A percentile compares a stretch with the other conserved stretches of the same genome.
Conservation (phyloP, 1,140 invertebrate genomes). For the Sminthurinus signatus region DNA sequence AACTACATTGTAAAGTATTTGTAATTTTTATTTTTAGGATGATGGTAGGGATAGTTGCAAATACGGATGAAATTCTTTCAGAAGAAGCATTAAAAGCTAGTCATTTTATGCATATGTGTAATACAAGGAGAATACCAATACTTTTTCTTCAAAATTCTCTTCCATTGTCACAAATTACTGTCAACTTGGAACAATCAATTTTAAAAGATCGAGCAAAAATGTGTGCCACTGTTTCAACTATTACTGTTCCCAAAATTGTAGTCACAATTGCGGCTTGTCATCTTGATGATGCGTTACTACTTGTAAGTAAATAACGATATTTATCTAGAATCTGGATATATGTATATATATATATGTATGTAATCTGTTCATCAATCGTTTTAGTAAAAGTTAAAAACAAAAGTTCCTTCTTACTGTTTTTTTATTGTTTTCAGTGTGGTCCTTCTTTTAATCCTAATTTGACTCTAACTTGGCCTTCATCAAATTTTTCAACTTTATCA, state of each 20-base stretch:
- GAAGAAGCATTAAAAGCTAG: constrained; percentile 56
- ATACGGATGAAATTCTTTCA: constrained; percentile 62
- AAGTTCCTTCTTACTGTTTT: too few relatives aligned
- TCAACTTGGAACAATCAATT: constrained; percentile 58
- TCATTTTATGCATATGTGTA: constrained; percentile 62
- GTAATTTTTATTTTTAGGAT: constrained; percentile 18
- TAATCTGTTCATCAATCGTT: background rate
- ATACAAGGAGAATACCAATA: constrained; percentile 57
- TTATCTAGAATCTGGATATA: background rate
- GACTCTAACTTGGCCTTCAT: constrained; percentile 37
- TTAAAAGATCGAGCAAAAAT: constrained; percentile 64
- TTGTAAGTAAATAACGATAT: constrained; percentile 24
- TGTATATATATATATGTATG: background rate
- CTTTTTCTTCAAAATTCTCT: constrained; percentile 60
- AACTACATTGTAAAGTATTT: background rate
- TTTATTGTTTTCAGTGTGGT: constrained; percentile 34
- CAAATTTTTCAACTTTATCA: constrained; percentile 15
- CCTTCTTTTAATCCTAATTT: constrained; percentile 37
- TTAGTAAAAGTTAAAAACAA: background rate
- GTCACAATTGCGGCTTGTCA: constrained; percentile 52
- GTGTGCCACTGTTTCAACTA: constrained; percentile 60
- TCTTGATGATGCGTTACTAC: constrained; percentile 55
- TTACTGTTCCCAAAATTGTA: constrained; percentile 59
- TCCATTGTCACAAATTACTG: background rate
- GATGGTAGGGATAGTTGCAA: constrained; percentile 57